Conservation (phyloP, 2,888 invertebrate genomes). For the Amphimallon solstitiale region DNA sequence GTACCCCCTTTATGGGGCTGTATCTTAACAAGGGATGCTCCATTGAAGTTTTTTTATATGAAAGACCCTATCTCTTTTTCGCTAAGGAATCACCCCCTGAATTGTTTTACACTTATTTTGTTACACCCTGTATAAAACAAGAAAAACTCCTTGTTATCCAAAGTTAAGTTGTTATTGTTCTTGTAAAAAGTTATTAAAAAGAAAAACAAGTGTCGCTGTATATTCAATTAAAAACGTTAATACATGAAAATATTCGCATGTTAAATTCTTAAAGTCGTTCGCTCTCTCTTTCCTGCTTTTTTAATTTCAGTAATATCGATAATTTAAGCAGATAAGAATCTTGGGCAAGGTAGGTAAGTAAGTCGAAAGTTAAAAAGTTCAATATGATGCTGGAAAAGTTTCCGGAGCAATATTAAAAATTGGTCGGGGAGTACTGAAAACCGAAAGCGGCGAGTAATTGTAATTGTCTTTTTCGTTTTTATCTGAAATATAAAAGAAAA, state of each 20-base stretch:
- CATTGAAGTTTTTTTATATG: too few relatives aligned
- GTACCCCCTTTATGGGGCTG: too few relatives aligned
- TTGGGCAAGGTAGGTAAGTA: slow-evolving; percentile 2
- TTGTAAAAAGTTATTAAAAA: too few relatives aligned
- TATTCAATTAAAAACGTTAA: too few relatives aligned
- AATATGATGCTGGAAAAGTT: slow-evolving; percentile 32
- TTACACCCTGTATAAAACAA: too few relatives aligned
- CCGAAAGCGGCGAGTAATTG: slow-evolving; percentile 42
- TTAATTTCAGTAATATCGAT: slow-evolving; percentile 38
- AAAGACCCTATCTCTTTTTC: too few relatives aligned
- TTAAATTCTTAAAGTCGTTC: neutral
- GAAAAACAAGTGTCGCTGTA: too few relatives aligned
- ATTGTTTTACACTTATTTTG: too few relatives aligned
- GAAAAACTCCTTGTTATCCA: too few relatives aligned
- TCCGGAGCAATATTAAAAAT: slow-evolving; percentile 48
- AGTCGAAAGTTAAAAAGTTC: slow-evolving; percentile 26
- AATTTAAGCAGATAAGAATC: slow-evolving; percentile 38
- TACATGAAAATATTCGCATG: neutral
- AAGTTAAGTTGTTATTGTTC: too few relatives aligned
- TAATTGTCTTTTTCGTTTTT: slow-evolving; percentile 41
- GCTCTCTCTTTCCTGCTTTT: slow-evolving; percentile 13
- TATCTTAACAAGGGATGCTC: too few relatives aligned
- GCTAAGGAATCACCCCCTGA: too few relatives aligned
- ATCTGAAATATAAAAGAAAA: slow-evolving; percentile 15
- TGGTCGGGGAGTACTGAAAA: slow-evolving; percentile 43